Base-by-base conservation (phyloP, 1,140 invertebrate genomes). In the Geopemphigus sp. region DNA sequence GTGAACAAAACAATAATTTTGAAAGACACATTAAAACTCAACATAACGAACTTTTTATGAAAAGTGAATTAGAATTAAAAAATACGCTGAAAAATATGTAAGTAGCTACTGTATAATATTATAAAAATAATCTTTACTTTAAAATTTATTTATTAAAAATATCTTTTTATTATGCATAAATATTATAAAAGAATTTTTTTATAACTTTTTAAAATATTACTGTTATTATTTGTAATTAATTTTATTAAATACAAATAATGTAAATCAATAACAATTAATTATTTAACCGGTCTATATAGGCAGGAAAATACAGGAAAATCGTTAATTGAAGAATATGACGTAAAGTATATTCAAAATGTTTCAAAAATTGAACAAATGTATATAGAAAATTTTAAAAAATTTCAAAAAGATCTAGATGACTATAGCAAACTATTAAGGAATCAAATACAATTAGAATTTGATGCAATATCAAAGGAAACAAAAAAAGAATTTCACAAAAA, bases 401-500 rank as follows among this genome's bases (percentile, higher is more conserved):
- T 78, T 47, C 32, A 78, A 45, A 61, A 63, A 47, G 74, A 78
- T 61, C 45, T 78, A 61, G 39, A 78, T 3, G 24, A 63, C 22
- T 47, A 78, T 47, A 14, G 39, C 45, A 22, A 78, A 29, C 19
- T n/a, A 26, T 61, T 78, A 1, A 78, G 63, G 61, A 61, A 61
- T 47, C 14, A 78, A 63, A 78, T 63, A 32, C 29, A 61, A 26
- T 63, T 57, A 0, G 57, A 78, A 19, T n/a, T 59, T 19, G 15
- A 78, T 26, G 22, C 0, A 14, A 47, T 59, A 29, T 61, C 57
- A 0, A 26, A 63, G 4, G 17, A 61, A 61, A 29, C 32, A 8
- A 78, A 47, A 61, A 45, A 78, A 45, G 39, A 63, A n/a, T 47
- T 63, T 5, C 12, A 0, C 29, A 59, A 50, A 61, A 78, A 63